Evolutionary conservation across 2,888 invertebrate species (phyloP), one percentile per base, ranked within the genome.

Genomic region (Ornithoptera alexandrae): DNA sequence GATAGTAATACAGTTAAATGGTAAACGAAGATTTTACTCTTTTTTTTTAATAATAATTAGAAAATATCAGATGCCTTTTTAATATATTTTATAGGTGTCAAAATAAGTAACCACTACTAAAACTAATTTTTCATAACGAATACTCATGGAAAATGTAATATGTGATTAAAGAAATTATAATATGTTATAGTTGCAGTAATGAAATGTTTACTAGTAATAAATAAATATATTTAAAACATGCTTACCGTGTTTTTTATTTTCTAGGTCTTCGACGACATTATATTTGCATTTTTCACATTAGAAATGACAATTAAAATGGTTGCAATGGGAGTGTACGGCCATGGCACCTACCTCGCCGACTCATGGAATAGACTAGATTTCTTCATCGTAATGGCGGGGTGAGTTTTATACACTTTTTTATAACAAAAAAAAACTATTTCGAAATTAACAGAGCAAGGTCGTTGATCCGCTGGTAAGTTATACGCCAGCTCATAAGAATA

Each of bases 261-360:
- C 5, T 94, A 98, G 96, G 96, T 97, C 85, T 98, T 99, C 89
- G 99, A 99, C 90, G 98, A 99, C 90, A 97, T 98, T 84, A 99
- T 99, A 89, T 99, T 99, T 92, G 97, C 96, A 76, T 99, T 99
- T 94, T 99, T 99, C 93, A 96, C 98, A 65, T 89, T 98, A 84
- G 99, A 99, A 93, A 98, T 99, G 99, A 95, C 97, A 76, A 97
- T 99, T 86, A 99, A 99, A 94, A 97, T 99, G 96, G 95, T 98
- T 68, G 99, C 99, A 57, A 98, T 99, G 98, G 98, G 98, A 30
- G 96, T 99, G 74, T 96, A 97, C 80, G 98, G 98, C 30, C 96
- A 96, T 83, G 97, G 97, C 67, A 97, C 98, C 15, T 99, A 99
- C 88, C 94, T 99, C 83, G 98, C 98, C 0, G 99, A 99, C 88